Percentiles rank a stretch among this genome's conserved stretches.
Evolutionary conservation across 1,140 invertebrate genomes (phyloP).

Genomic region (Achatina immaculata): DNA sequence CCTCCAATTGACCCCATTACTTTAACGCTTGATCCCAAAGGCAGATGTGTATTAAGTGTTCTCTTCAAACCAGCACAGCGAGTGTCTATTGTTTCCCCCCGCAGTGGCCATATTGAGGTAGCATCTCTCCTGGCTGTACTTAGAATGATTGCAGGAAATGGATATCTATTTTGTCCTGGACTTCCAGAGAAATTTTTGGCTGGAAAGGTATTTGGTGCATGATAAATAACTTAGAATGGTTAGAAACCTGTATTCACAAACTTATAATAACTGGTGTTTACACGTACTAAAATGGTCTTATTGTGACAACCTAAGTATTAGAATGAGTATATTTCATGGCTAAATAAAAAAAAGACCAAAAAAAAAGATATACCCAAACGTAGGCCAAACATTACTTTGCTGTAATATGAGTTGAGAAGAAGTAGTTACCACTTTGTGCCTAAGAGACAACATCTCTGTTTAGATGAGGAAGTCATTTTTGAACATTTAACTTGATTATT

Average conservation of each 20-base stretch:
- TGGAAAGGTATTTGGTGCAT: neutral
- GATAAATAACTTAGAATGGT: neutral
- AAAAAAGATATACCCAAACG: too few relatives aligned
- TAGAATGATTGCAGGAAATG: constrained; percentile 18
- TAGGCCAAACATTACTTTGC: too few relatives aligned
- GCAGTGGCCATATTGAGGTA: constrained; percentile 10
- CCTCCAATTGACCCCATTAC: constrained; percentile 18
- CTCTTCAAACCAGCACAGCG: constrained; percentile 19
- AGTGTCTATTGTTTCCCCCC: neutral
- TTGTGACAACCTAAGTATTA: neutral
- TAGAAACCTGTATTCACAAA: neutral
- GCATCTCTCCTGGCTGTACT: constrained; percentile 3
- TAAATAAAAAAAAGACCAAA: too few relatives aligned
- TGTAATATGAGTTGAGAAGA: too few relatives aligned
- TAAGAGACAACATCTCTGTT: too few relatives aligned
- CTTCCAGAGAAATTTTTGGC: constrained; percentile 10
- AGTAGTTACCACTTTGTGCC: too few relatives aligned
- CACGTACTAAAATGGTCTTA: too few relatives aligned
- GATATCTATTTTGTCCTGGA: constrained; percentile 22
- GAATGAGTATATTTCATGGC: too few relatives aligned
- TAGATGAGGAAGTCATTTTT: too few relatives aligned
- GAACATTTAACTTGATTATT: too few relatives aligned
- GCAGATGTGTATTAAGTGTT: constrained; percentile 4
- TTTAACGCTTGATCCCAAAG: constrained; percentile 16
- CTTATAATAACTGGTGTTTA: neutral